Conservation (phyloP, 1,140 invertebrate species). For the Papilio helenus region DNA sequence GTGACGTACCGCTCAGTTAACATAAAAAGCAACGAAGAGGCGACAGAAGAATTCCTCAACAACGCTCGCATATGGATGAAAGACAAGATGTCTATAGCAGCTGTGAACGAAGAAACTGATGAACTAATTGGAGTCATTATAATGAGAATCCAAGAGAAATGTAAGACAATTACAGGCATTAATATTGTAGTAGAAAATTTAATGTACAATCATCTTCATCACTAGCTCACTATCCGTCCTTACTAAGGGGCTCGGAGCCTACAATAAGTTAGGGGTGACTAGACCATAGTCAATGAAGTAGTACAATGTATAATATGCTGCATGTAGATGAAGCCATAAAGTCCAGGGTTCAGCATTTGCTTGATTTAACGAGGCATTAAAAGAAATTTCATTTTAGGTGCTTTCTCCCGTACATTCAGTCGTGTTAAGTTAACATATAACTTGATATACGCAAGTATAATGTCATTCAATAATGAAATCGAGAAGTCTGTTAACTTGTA, state of each 20-base stretch:
- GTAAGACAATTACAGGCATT: too few species aligned
- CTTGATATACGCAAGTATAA: slow-evolving; percentile 19
- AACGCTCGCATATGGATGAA: slow-evolving; percentile 84
- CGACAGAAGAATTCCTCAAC: slow-evolving; percentile 81
- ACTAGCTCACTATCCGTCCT: too few species aligned
- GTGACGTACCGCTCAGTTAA: slow-evolving; percentile 82
- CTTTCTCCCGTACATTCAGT: slow-evolving; percentile 34
- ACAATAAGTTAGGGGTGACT: too few species aligned
- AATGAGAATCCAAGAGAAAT: slow-evolving; percentile 80
- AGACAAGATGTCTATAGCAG: slow-evolving; percentile 85
- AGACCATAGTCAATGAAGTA: too few species aligned
- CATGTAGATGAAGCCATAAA: too few species aligned
- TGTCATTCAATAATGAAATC: slow-evolving; percentile 30
- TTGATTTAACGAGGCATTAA: too few species aligned
- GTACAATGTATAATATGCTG: too few species aligned
- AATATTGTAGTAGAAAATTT: too few species aligned
- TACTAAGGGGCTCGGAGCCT: too few species aligned
- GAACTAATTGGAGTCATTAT: slow-evolving; percentile 82
- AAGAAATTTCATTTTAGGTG: too few species aligned
- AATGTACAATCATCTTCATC: too few species aligned
- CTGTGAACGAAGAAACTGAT: slow-evolving; percentile 81
- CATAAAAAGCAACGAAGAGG: slow-evolving; percentile 80
- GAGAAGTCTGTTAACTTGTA: slow-evolving; percentile 32
- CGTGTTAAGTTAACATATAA: slow-evolving; percentile 33
- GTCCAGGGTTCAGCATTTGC: too few species aligned